Percentiles rank a stretch among this genome's conserved stretches.
Evolutionary conservation across 2,113 vertebrate species (phyloP).

Genomic region (Pachypanchax playfairii): DNA sequence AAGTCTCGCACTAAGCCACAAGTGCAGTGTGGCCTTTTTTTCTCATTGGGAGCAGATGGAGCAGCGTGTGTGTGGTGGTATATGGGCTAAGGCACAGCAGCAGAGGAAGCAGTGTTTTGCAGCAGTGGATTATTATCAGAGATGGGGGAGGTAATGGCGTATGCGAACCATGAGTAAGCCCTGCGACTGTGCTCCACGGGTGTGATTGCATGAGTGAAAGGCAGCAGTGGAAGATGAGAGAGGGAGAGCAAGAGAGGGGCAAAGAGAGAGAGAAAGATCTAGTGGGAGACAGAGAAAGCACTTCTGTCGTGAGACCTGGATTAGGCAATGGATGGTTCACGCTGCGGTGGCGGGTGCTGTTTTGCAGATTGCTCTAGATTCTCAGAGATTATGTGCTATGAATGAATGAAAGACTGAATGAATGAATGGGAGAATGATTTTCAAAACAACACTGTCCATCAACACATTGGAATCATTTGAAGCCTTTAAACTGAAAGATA

Average conservation of each 20-base stretch:
- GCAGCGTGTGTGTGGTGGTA: constrained; percentile 55
- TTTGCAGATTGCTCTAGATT: constrained; percentile 79
- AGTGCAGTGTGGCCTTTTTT: constrained; percentile 50
- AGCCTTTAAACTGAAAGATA: background rate
- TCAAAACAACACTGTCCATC: constrained; percentile 31
- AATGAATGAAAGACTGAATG: constrained; percentile 70
- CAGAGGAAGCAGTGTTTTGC: constrained; percentile 62
- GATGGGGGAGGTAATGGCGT: constrained; percentile 59
- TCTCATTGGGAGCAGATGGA: constrained; percentile 72
- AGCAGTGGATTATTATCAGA: constrained; percentile 67
- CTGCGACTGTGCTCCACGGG: constrained; percentile 25
- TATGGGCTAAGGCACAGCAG: constrained; percentile 61
- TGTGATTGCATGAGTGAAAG: constrained; percentile 22
- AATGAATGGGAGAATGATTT: constrained; percentile 54
- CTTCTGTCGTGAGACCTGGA: constrained; percentile 73
- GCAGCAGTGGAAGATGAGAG: constrained; percentile 14
- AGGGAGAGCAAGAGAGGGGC: constrained; percentile 20
- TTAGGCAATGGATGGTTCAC: constrained; percentile 67
- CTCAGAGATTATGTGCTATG: constrained; percentile 76
- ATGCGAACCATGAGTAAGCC: constrained; percentile 63
- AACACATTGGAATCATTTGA: constrained; percentile 12
- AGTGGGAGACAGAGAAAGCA: constrained; percentile 28
- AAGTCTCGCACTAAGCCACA: constrained; percentile 58
- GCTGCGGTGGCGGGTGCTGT: constrained; percentile 64
- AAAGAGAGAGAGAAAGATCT: constrained; percentile 14